These are phyloP conservation scores for Sycophila texana DNA, from an alignment of 2,888 invertebrate species.

Conservation along the genomic window DNA sequence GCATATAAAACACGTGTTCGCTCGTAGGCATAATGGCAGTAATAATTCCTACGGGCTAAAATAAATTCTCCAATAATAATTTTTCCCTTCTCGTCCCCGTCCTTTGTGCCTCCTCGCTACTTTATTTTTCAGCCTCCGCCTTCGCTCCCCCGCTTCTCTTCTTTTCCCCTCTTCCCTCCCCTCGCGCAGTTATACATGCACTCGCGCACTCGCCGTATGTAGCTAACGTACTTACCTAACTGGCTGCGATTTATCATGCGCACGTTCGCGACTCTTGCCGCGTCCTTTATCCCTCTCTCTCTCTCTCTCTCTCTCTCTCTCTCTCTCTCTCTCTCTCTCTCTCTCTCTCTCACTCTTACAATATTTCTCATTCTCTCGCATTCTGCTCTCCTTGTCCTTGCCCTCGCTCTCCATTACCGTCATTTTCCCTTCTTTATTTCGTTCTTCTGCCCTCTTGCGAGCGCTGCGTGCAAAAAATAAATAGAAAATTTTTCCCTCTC, in stretches of 20 bases:
- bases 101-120: slow-evolving; percentile 39
- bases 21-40: slow-evolving; percentile 69
- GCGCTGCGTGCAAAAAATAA: slow-evolving; percentile 14
- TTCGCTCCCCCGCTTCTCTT: slow-evolving; percentile 21
- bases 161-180: slow-evolving; percentile 54
- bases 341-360: slow-evolving; percentile 16
- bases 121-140: slow-evolving; percentile 30
- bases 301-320: slow-evolving; percentile 3
- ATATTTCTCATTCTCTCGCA: background rate
- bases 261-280: slow-evolving; percentile 63
- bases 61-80: slow-evolving; percentile 74
- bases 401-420: slow-evolving; percentile 47
- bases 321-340: slow-evolving; percentile 12
- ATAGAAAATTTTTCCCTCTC: slow-evolving; percentile 35
- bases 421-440: slow-evolving; percentile 45
- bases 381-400: slow-evolving; percentile 46
- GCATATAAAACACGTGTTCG: slow-evolving; percentile 69
- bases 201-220: slow-evolving; percentile 64
- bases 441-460: slow-evolving; percentile 26
- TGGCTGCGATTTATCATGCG: slow-evolving; percentile 72
- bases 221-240: slow-evolving; percentile 71
- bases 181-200: slow-evolving; percentile 47
- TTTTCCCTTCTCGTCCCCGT: slow-evolving; percentile 45
- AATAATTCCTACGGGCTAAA: slow-evolving; percentile 69
- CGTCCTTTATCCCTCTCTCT: slow-evolving; percentile 3